These are phyloP conservation scores for Megaceryle maxima DNA, from an alignment of 2,113 vertebrate species.

Conservation along the genomic window DNA sequence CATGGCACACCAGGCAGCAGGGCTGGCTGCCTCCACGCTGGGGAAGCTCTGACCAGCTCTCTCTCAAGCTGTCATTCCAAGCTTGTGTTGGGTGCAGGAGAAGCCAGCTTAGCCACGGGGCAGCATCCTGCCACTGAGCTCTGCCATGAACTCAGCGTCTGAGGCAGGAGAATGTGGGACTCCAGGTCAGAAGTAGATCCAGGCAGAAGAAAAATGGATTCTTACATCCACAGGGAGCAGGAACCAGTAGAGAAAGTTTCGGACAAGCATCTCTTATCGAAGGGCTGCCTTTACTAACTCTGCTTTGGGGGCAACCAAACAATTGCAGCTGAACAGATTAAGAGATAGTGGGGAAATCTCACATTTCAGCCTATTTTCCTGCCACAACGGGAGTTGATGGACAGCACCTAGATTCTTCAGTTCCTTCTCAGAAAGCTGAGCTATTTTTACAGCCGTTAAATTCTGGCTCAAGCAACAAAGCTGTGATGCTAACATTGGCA, in stretches of 20 bases:
- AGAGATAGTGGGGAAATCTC: background rate
- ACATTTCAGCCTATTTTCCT: background rate
- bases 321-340: background rate
- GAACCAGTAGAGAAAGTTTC: background rate
- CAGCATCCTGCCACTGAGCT: background rate
- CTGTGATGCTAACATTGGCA: background rate
- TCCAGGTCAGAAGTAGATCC: background rate
- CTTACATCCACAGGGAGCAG: too few species aligned
- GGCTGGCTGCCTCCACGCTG: background rate
- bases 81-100: background rate
- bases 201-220: background rate
- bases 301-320: background rate
- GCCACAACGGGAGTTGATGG: background rate
- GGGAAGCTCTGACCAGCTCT: background rate
- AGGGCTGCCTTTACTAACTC: background rate
- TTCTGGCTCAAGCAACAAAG: background rate
- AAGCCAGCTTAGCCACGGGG: background rate
- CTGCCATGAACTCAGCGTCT: background rate
- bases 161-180: background rate
- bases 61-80: background rate
- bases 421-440: background rate
- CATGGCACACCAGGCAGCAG: fast-evolving
- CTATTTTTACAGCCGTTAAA: background rate
- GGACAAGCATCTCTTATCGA: background rate
- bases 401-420: background rate